Percentiles rank a stretch among this genome's conserved stretches.
phyloP scores from a whole-genome alignment of 2,888 invertebrate species.

The Arctia plantaginis region DNA sequence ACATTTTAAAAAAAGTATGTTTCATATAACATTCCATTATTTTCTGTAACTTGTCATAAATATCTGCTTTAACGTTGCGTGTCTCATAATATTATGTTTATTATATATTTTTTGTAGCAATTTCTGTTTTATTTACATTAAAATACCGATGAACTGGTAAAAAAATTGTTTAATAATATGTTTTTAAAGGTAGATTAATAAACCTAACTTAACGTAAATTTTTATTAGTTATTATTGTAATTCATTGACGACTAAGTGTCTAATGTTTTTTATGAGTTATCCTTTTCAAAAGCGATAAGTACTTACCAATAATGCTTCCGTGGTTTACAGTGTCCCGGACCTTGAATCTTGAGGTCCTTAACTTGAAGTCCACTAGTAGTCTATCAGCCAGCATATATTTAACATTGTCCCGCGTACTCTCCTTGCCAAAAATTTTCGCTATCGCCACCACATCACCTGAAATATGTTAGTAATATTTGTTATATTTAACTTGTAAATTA shows the following conservation, averaged over 20 bases:
- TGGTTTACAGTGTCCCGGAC: slow-evolving; percentile 91
- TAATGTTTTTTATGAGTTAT: background rate
- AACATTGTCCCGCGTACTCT: slow-evolving; percentile 86
- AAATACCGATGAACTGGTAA: too few species aligned
- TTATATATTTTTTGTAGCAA: too few species aligned
- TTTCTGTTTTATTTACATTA: too few species aligned
- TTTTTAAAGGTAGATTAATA: too few species aligned
- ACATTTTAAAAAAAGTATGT: too few species aligned
- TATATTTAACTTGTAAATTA: background rate
- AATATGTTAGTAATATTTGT: slow-evolving; percentile 47
- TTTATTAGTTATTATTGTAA: background rate
- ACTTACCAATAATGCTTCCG: slow-evolving; percentile 91
- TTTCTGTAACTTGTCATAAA: too few species aligned
- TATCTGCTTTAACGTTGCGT: too few species aligned
- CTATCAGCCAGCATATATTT: slow-evolving; percentile 90
- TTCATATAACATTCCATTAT: too few species aligned
- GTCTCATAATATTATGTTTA: too few species aligned
- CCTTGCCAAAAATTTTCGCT: slow-evolving; percentile 90
- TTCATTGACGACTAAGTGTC: background rate
- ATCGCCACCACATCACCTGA: slow-evolving; percentile 90
- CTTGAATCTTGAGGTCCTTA: slow-evolving; percentile 90
- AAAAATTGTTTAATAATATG: too few species aligned
- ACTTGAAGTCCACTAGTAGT: slow-evolving; percentile 89
- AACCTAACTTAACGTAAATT: too few species aligned
- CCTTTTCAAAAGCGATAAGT: background rate